Base-by-base conservation (phyloP, 2,888 invertebrate genomes). In the Archips xylosteana region DNA sequence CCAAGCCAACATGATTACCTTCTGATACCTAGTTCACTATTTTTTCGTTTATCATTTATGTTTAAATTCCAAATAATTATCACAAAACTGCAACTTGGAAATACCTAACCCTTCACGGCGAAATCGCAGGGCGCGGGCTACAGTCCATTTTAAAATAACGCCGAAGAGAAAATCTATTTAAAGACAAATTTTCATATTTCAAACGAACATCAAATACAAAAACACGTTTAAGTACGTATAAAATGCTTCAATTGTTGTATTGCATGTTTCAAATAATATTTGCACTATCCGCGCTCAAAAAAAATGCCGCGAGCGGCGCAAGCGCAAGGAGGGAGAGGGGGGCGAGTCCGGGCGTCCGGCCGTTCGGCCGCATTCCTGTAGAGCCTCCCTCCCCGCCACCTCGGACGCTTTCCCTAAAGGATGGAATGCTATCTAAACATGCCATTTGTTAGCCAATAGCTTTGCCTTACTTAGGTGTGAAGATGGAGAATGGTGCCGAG, bases 291-390 rank as follows among this genome's bases (percentile, higher is more conserved):
- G 15, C 36, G 49, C 59, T 71, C 54, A 54, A 60, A 66, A 65
- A 70, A 71, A 71, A 64, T 62, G 57, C 67, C 36, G 64, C 47
- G 34, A 42, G 63, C 45, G 57, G 76, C 62, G 68, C 74, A 54
- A 47, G 66, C 61, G 69, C 71, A 71, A 71, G 76, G 32, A 71
- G 75, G 70, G 74, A 45, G 75, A 71, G 78, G 75, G 78, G 77
- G 77, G 76, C 82, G 76, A 78, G 75, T 75, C 76, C 76, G 82
- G n/a, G 60, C 23, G 60, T 36, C 45, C 72, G 65, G 68, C 76
- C 83, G 88, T 84, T 86, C 89, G 90, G 89, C 88, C 90, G 89
- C 94, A 94, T 94, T 94, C 94, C 92, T 90, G 81, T 86, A 87
- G 80, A 90, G 89, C 92, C 91, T 91, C 88, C 89, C 87, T 87